phyloP scores from a whole-genome alignment of 92 coral and sea anemone genomes.

The Paragorgia papillata region DNA sequence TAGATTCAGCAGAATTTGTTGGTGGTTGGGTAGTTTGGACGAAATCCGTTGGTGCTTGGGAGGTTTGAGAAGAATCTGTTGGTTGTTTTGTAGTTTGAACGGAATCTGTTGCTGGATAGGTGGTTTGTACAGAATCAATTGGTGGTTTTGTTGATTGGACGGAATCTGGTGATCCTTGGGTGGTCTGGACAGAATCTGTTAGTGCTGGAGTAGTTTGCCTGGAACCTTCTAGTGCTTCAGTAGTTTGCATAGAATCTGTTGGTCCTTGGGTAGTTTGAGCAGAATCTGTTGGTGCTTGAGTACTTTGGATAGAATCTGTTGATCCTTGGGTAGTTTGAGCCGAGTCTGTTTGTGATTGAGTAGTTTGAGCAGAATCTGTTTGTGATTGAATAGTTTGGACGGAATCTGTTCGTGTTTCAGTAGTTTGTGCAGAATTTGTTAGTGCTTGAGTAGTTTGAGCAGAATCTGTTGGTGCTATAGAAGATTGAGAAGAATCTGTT shows the following conservation, averaged over 20 bases:
- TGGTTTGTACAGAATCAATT: constrained; percentile 7
- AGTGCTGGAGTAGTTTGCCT: constrained; percentile 24
- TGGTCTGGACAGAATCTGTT: constrained; percentile 25
- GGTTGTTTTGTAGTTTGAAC: constrained; percentile 33
- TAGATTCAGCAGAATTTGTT: constrained; percentile 5
- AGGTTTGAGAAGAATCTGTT: constrained; percentile 9
- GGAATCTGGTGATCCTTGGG: constrained; percentile 18
- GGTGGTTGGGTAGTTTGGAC: neutral
- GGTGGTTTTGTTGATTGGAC: constrained; percentile 17
- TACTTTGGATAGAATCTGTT: neutral
- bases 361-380: neutral
- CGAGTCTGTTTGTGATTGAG: neutral
- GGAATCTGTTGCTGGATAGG: constrained; percentile 23
- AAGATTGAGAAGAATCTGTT: neutral
- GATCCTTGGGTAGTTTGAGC: constrained; percentile 18
- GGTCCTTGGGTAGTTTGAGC: constrained; percentile 10
- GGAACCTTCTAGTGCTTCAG: constrained; percentile 32
- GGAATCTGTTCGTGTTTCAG: constrained; percentile 7
- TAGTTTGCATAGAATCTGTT: constrained; percentile 13
- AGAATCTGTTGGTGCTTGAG: constrained; percentile 15
- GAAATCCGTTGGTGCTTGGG: neutral
- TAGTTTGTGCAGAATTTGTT: too few relatives aligned
- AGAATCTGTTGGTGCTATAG: constrained; percentile 8
- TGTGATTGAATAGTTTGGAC: constrained; percentile 2
- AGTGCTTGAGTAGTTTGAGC: too few relatives aligned